Percentiles rank a stretch among this genome's conserved stretches.
phyloP scores from a whole-genome alignment of 1,140 invertebrate species.

The Zaprionus ornatus region DNA sequence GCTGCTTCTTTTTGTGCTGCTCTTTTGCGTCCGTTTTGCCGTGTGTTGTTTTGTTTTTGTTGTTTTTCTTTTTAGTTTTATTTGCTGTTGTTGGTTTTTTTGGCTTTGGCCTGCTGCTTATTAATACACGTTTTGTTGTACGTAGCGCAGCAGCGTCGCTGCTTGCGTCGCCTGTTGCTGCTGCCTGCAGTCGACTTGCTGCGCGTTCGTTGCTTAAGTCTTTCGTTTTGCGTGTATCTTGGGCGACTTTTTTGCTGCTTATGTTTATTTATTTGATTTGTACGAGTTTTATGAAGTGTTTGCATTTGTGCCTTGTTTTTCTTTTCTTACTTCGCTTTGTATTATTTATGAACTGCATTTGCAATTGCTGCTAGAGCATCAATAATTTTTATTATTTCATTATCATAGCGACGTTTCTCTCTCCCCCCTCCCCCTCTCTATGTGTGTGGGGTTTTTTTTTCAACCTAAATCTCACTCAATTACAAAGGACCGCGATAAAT shows the following conservation, averaged over 20 bases:
- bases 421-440: background rate
- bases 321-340: background rate
- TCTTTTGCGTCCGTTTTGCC: conserved; percentile 73
- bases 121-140: conserved; percentile 76
- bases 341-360: conserved; percentile 27
- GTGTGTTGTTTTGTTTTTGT: conserved; percentile 53
- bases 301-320: conserved; percentile 29
- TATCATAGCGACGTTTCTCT: conserved; percentile 15
- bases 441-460: conserved; percentile 7
- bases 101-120: conserved; percentile 63
- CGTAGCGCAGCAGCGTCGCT: conserved; percentile 35
- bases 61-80: conserved; percentile 40
- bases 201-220: conserved; percentile 81
- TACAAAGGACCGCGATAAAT: conserved; percentile 56
- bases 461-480: conserved; percentile 45
- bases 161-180: conserved; percentile 15
- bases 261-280: conserved; percentile 40
- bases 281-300: conserved; percentile 30
- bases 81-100: conserved; percentile 47
- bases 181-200: conserved; percentile 31
- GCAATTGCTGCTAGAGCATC: conserved; percentile 22
- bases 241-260: conserved; percentile 25
- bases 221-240: conserved; percentile 63
- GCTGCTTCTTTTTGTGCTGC: conserved; percentile 60
- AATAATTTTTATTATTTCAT: conserved; percentile 27